Base-by-base conservation (phyloP, 2,113 vertebrate species). In the Phrynosoma blainvillii region DNA sequence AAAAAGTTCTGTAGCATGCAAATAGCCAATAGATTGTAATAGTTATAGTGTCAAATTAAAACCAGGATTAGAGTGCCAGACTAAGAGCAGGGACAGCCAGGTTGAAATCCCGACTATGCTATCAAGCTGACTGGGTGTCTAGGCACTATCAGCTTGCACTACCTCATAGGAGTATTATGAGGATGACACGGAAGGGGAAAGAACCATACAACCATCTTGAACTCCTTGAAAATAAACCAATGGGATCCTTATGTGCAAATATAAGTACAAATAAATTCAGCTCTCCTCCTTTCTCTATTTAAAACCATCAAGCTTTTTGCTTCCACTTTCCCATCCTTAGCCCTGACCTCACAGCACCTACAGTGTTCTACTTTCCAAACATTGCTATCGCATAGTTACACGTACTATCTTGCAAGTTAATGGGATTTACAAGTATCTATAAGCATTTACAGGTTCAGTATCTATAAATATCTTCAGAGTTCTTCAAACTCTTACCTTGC, bases 201-300 rank as follows among this genome's bases (percentile, higher is more conserved):
- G 11, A n/a, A 54, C 12, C 66, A 27, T 52, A 5, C 5, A 25
- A 70, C 18, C 18, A 62, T 12, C 56, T 36, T 62, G 54, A 84
- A 14, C 12, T 8, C 47, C n/a, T 75, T 59, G 73, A 70, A 84
- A 84, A n/a, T 52, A 25, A n/a, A 66, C 36, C 25, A 40, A 74
- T 75, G 88, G 91, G 81, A 89, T 3, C 66, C n/a, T 73, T 74
- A 92, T 82, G 88, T 40, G 23, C 21, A 79, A 85, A 20, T 3
- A 62, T 84, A 92, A 20, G 23, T 9, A 65, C 13, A 14, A 62
- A 62, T 62, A 62, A 16, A 62, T 62, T 62, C 13, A 16, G 59
- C 13, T 16, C 59, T 62, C 59, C 59, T 18, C 14, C 18, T 4
- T 62, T 62, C 18, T 62, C 13, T 16, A 62, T 62, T 62, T 18